phyloP scores from a whole-genome alignment of 2,113 vertebrate species.

The Spermophilus dauricus region DNA sequence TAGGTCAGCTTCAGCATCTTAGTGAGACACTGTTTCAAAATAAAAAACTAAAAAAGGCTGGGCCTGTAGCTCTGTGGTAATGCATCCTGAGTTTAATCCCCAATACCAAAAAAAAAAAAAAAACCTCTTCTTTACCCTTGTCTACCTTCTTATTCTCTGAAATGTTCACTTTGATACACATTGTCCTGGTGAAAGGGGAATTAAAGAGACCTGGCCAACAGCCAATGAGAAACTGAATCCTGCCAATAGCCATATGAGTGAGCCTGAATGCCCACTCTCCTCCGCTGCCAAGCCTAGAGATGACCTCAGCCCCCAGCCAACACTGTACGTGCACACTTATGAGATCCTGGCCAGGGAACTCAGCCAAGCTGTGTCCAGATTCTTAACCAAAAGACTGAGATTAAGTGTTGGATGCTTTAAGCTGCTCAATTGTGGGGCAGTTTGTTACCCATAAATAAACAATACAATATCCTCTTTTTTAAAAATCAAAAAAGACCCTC shows the following conservation, averaged over 20 bases:
- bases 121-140: neutral
- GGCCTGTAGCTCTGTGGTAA: too few species aligned
- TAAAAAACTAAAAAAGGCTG: too few species aligned
- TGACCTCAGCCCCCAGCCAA: neutral
- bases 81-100: too few species aligned
- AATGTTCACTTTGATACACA: neutral
- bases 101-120: too few species aligned
- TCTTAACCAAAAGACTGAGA: neutral
- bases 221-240: neutral
- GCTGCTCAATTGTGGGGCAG: neutral
- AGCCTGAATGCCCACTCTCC: neutral
- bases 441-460: constrained; percentile 39
- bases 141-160: neutral
- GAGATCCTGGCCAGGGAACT: neutral
- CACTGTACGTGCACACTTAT: neutral
- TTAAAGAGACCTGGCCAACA: neutral
- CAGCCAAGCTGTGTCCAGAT: neutral
- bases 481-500: constrained; percentile 11
- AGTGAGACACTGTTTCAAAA: too few species aligned
- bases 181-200: neutral
- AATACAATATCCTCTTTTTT: neutral
- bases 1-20: too few species aligned
- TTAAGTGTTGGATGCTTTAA: neutral
- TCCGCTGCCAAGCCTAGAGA: neutral
- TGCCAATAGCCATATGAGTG: neutral